Evolutionary conservation across 2,888 invertebrate genomes (phyloP), one percentile per base, ranked within the genome.

Genomic region (Agonopterix heracliana): DNA sequence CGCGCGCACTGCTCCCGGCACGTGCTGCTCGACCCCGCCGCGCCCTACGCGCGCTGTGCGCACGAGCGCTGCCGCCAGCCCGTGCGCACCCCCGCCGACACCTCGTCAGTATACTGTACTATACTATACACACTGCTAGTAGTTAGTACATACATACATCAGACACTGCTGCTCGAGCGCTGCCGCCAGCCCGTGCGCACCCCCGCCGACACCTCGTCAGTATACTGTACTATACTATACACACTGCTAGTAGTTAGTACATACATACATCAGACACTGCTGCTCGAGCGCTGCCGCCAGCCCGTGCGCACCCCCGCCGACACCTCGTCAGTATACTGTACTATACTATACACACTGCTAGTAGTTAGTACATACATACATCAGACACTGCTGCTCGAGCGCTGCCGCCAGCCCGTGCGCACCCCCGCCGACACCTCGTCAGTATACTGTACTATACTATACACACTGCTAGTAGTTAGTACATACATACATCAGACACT

Each of bases 11-110:
- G 98, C 71, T 89, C 91, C 3, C 90, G 93, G 3, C 98, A 98
- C 65, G 95, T 98, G 55, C 81, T 97, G 9, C 54, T 93, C 60
- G 98, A 98, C 74, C 91, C 93, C 5, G 90, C 84, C 9, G 96
- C 97, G 0, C 96, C 97, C 0, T 98, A 92, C 74, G 92, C 92
- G 54, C 95, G 94, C 59, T 98, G 98, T 71, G 88, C 91, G 0
- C 93, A 56, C 91, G 92, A 93, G 57, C 89, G 94, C 54, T 97
- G 97, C 71, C 81, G 90, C n/a, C 90, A 93, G 66, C 93, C 96
- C 0, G 94, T 96, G 2, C 93, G 93, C 0, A 92, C 11, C 38
- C n/a, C 13, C 8, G 41, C 41, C 4, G 11, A 38, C 38, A 10
- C 38, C 3, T 26, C 26, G 26, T 26, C 7, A 26, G 26, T 17